A percentile compares a stretch with the other conserved stretches of the same genome.
phyloP scores from a whole-genome alignment of 2,888 invertebrate genomes.

The Nymphalis polychloros region DNA sequence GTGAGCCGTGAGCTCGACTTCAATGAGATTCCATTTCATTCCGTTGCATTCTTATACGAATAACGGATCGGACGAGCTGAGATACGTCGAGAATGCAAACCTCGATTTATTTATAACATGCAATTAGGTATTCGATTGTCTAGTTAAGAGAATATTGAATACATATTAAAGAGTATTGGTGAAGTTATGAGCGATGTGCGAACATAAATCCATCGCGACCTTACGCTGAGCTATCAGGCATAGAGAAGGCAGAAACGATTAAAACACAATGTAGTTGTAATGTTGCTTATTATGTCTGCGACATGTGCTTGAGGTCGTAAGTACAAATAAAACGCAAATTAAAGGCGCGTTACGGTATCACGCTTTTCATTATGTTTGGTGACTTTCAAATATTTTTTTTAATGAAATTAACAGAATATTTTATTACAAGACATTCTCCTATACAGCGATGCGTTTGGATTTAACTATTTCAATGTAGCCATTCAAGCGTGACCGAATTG shows the following conservation, averaged over 20 bases:
- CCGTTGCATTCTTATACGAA: conserved; percentile 77
- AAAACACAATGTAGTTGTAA: conserved; percentile 46
- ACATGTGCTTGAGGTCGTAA: conserved; percentile 9
- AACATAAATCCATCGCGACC: conserved; percentile 2
- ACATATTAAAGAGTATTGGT: conserved; percentile 11
- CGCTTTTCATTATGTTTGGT: conserved; percentile 6
- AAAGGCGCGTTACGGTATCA: conserved; percentile 18
- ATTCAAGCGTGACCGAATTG: conserved; percentile 6
- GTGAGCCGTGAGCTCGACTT: conserved; percentile 66
- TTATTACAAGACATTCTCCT: background rate
- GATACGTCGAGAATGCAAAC: conserved; percentile 53
- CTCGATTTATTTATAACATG: conserved; percentile 40
- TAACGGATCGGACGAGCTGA: conserved; percentile 70
- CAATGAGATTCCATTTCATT: conserved; percentile 81
- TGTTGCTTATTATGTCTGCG: conserved; percentile 28
- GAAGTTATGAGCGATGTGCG: conserved; percentile 9
- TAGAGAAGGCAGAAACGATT: conserved; percentile 42
- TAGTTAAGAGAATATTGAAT: conserved; percentile 5
- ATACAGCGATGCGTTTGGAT: background rate
- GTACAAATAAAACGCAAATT: conserved; percentile 19
- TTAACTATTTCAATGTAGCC: conserved; percentile 4
- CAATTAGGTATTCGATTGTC: conserved; percentile 33
- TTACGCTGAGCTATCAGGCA: conserved; percentile 4
- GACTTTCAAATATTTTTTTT: conserved; percentile 22
- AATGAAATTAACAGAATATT: conserved; percentile 7